Base-by-base conservation (phyloP, 1,140 invertebrate species). In the Periplaneta americana region DNA sequence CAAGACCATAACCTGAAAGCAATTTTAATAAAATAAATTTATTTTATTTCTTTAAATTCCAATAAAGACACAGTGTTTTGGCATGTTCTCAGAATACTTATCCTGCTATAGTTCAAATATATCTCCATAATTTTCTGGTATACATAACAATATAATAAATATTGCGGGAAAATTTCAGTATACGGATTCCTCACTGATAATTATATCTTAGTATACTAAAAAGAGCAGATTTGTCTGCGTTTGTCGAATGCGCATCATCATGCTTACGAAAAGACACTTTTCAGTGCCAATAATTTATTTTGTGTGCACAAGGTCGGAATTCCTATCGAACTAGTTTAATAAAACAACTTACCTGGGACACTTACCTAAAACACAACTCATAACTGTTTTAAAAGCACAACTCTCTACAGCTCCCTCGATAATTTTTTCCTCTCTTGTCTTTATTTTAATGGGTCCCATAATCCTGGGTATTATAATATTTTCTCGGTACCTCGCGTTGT, bases 341-440 rank as follows among this genome's bases (percentile, higher is more conserved):
- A n/a, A n/a, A n/a, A n/a, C n/a, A n/a, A n/a, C n/a, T n/a, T n/a
- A n/a, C n/a, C n/a, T n/a, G n/a, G n/a, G n/a, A n/a, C n/a, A 84
- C 79, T 91, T 91, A 97, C 96, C 97, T 88, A 96, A 90, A 80
- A 97, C 94, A 89, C 96, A 97, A 87, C 97, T 98, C 87, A 97
- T 94, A 0, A 93, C 85, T 35, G 96, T 94, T 90, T 98, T 98
- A 86, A 98, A 98, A 11, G 91, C 89, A 88, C 98, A 99, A 86
- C 97, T 98, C 89, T 99, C 97, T 86, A 98, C 94, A 5, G 93
- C 90, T 0, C 91, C 89, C 87, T 97, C 95, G n/a, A 99, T 92
- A 85, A 93, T 91, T 89, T 97, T 96, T 86, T 98, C 96, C 87
- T 97, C 95, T 84, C 95, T 94, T 1, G 94, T 93, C 90, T 97